A percentile compares a stretch with the other conserved stretches of the same genome.
Conservation (phyloP, 2,113 vertebrate species). For the Xyliphius kryptos region DNA sequence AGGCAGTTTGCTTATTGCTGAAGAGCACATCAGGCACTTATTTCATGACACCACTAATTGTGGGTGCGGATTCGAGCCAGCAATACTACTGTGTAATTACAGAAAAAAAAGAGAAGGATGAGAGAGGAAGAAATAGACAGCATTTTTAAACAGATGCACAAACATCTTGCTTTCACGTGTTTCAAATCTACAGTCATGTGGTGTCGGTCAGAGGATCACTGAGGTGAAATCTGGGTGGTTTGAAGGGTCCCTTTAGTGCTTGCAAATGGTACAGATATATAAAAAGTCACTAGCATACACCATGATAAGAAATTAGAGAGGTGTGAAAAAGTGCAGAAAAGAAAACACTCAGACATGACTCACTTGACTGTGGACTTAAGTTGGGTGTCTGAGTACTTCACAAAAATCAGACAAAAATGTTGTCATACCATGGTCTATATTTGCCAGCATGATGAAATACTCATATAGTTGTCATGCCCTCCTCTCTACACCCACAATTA, state of each 20-base stretch:
- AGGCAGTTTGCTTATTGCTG: conserved; percentile 41
- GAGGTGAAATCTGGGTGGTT: too few relatives aligned
- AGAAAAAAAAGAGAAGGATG: too few relatives aligned
- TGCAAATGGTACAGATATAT: neutral
- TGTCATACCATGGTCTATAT: conserved; percentile 3
- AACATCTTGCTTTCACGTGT: conserved; percentile 42
- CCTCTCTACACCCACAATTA: too few relatives aligned
- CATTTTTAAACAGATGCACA: conserved; percentile 9
- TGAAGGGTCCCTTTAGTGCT: conserved; percentile 1
- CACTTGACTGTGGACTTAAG: neutral
- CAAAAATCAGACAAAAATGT: conserved; percentile 13
- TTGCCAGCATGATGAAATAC: conserved; percentile 10
- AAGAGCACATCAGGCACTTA: conserved; percentile 47
- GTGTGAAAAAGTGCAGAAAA: conserved; percentile 1
- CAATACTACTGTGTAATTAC: conserved; percentile 35
- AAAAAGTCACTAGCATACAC: neutral
- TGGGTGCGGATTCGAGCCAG: conserved; percentile 41
- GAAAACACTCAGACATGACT: neutral
- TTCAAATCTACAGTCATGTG: conserved; percentile 31
- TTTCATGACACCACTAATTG: conserved; percentile 52
- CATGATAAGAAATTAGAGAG: neutral
- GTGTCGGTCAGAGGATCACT: neutral
- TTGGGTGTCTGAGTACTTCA: neutral
- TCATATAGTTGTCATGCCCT: neutral
- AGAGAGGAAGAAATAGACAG: conserved; percentile 15